Evolutionary conservation across 2,888 invertebrate species (phyloP), one percentile per base, ranked within the genome.

Genomic region (Nemapogon koenigi): DNA sequence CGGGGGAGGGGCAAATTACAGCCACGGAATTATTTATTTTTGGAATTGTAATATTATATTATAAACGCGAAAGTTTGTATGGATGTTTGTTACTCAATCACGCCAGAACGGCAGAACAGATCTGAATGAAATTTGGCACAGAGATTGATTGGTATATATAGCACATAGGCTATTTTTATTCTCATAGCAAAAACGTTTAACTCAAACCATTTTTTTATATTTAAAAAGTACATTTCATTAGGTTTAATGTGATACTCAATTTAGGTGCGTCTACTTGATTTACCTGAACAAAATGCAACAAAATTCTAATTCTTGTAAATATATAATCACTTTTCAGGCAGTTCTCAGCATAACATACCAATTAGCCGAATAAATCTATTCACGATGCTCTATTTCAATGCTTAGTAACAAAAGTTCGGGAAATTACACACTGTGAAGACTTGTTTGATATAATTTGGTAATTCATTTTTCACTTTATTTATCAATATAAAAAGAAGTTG

Each of bases 401-500:
- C 22, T 22, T 22, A 22, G 22, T 22, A 7, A 22, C 22, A 22
- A 22, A 22, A 22, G 22, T 22, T 6, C 22, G 22, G 10, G 22
- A 22, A 22, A 22, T 22, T 7, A 22, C 30, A 29, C 30, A 29
- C 30, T 29, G 30, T 13, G 30, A 29, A n/a, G 30, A 14, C n/a
- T 29, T 29, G 14, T 14, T 14, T 13, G 14, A 29, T 29, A 13
- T n/a, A 13, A 29, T 29, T 10, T 13, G 14, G 14, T 14, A 29
- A 29, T 10, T 13, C 11, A 13, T 29, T n/a, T n/a, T 29, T 29
- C 30, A 29, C 30, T 29, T 13, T 29, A 29, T 29, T 29, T 29
- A 29, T 29, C 30, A 29, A 14, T 29, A 29, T 29, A 29, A 29
- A 29, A n/a, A 29, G 30, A 29, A 29, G 30, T 29, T n/a, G 30